These are phyloP conservation scores for Leptinotarsa juncta DNA, from an alignment of 2,888 invertebrate species.

Conservation along the genomic window DNA sequence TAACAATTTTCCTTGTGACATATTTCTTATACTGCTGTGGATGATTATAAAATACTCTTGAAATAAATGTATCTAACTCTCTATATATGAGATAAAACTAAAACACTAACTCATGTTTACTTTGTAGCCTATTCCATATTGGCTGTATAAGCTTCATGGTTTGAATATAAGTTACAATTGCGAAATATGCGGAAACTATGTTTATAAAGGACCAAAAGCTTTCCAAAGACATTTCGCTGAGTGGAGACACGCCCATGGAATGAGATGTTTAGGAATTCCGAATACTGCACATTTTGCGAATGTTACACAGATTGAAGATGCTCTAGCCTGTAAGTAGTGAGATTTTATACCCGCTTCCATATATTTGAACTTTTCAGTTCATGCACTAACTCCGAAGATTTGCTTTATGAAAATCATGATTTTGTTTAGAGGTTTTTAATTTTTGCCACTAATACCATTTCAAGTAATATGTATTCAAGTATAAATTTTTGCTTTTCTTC, in stretches of 20 bases:
- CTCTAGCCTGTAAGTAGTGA: conserved; percentile 80
- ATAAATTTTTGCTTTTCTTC: conserved; percentile 7
- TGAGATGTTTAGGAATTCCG: conserved; percentile 96
- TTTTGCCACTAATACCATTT: not conserved
- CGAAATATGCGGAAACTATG: conserved; percentile 99
- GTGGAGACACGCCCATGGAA: conserved; percentile 91
- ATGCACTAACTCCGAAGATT: too few relatives aligned
- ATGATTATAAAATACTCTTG: too few relatives aligned
- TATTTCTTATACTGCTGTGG: too few relatives aligned
- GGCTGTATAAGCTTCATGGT: conserved; percentile 99
- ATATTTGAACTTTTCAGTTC: too few relatives aligned
- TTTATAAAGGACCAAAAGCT: conserved; percentile 98
- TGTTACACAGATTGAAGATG: conserved; percentile 98
- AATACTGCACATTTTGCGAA: conserved; percentile 99
- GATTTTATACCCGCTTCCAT: too few relatives aligned
- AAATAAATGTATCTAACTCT: too few relatives aligned
- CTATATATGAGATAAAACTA: too few relatives aligned
- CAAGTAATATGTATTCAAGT: not conserved
- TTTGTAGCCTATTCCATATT: conserved; percentile 84
- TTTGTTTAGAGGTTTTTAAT: too few relatives aligned
- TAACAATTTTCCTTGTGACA: too few relatives aligned
- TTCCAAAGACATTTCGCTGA: conserved; percentile 99
- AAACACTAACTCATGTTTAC: too few relatives aligned
- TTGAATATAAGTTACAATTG: conserved; percentile 98
- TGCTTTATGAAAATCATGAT: too few relatives aligned